These are phyloP conservation scores for Cryptotis parvus DNA, from an alignment of 2,113 vertebrate genomes.

Conservation along the genomic window DNA sequence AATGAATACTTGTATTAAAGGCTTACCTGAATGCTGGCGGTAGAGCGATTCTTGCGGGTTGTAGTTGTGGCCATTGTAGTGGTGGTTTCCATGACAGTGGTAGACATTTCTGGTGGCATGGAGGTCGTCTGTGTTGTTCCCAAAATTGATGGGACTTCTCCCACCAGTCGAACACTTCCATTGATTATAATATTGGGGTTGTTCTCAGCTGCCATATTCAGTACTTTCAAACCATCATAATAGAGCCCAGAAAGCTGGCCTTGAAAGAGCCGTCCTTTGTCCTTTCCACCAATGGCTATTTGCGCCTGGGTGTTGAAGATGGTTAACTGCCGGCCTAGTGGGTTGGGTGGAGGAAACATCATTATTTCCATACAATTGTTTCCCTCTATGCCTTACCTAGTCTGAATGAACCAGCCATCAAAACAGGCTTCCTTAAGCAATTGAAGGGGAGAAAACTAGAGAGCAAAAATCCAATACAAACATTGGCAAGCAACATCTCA, in stretches of 20 bases:
- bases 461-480: constrained; percentile 64
- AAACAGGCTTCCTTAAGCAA: constrained; percentile 80
- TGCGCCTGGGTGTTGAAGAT: constrained; percentile 99
- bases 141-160: constrained; percentile 94
- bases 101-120: constrained; percentile 97
- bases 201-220: constrained; percentile 98
- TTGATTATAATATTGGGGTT: constrained; percentile 97
- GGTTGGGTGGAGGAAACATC: constrained; percentile 86
- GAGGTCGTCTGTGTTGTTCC: constrained; percentile 95
- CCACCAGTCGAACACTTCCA: constrained; percentile 96
- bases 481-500: constrained; percentile 66
- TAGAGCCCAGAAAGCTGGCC: constrained; percentile 98
- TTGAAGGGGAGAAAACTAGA: constrained; percentile 36
- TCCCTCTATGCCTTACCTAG: constrained; percentile 59
- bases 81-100: constrained; percentile 98
- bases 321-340: constrained; percentile 97
- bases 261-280: constrained; percentile 97
- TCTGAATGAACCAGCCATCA: constrained; percentile 68
- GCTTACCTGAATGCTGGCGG: constrained; percentile 95
- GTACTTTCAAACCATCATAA: constrained; percentile 98
- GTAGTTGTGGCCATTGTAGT: constrained; percentile 98
- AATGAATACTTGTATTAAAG: neutral
- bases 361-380: constrained; percentile 86
- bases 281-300: constrained; percentile 97
- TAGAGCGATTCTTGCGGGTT: constrained; percentile 96